Percentiles rank a stretch among this genome's conserved stretches.
These are phyloP conservation scores for Axis porcinus DNA, from an alignment of 2,113 vertebrate species.

Conservation along the genomic window DNA sequence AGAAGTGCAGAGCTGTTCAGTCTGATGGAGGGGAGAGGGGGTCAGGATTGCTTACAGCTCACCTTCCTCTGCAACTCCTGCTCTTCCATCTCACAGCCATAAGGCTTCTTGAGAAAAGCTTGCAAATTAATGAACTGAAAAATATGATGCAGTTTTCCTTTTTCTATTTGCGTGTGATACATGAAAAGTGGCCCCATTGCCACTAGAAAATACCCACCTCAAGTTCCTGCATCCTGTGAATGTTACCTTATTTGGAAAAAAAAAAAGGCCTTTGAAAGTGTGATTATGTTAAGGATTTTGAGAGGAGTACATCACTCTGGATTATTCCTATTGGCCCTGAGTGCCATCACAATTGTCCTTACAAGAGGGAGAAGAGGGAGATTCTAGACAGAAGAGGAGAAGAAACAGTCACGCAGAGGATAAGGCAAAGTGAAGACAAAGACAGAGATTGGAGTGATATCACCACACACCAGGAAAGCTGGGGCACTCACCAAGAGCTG, in stretches of 20 bases:
- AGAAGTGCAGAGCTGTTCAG: background rate
- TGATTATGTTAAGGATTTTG: background rate
- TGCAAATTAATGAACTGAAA: background rate
- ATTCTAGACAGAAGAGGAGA: background rate
- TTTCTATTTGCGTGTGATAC: background rate
- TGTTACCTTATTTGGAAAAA: background rate
- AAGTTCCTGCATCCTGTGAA: background rate
- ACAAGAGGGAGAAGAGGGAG: background rate
- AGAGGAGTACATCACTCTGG: background rate
- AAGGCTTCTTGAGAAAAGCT: background rate
- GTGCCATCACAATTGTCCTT: background rate
- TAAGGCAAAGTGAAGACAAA: background rate
- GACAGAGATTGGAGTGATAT: too few species aligned
- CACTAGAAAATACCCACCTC: background rate
- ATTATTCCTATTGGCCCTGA: background rate
- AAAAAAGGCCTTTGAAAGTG: background rate
- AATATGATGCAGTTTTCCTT: background rate
- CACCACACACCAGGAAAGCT: accelerated
- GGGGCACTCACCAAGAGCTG: too few species aligned
- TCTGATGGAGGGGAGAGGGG: background rate
- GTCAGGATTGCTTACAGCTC: background rate
- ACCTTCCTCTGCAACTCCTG: background rate
- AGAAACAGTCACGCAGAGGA: background rate
- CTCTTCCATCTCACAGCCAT: background rate
- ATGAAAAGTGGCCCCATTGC: background rate